Base-by-base conservation (phyloP, 2,797 vertebrate genomes). In the Alcedo quadribrachys region DNA sequence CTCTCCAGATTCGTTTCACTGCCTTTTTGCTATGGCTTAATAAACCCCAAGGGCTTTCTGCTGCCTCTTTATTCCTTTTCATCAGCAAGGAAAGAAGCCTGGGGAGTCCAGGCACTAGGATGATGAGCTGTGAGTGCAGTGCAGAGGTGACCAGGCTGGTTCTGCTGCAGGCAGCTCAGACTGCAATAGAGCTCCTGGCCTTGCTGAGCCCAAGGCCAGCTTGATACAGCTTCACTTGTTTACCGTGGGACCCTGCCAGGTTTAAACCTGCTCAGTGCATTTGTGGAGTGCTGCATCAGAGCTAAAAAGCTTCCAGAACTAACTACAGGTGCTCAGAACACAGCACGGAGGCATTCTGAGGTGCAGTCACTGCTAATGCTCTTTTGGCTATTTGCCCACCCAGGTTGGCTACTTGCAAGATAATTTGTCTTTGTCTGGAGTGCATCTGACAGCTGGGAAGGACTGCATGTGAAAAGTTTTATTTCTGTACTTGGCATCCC, bases 161-260 rank as follows among this genome's bases (percentile, higher is more conserved):
- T 28, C 37, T 28, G 24, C 10, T 5, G n/a, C 32, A 87, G 63
- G 50, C 9, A 21, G 8, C 51, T 48, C 7, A 1, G 63, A 0
- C 50, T 42, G n/a, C 0, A 1, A 1, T 13, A 12, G 45, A 37
- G 17, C 61, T 62, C 3, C 0, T 0, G 18, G 68, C 50, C 27
- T 43, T 14, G 30, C 43, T 68, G 20, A 16, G 60, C 27, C 3
- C 0, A 0, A 15, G n/a, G 15, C 42, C 54, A 8, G 22, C 35
- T 6, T 4, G 2, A 5, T 46, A 14, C 27, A 50, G 71, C 43
- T 65, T 17, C 30, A 5, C 25, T 30, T 46, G 27, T 58, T 63
- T 51, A 4, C 48, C 18, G 43, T 33, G 51, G 32, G 18, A 1
- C 15, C 19, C n/a, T 18, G 83, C 33, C 9, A 27, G 27, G 1